Evolutionary conservation across 2,113 vertebrate genomes (phyloP), one percentile per base, ranked within the genome.

Genomic region (Nicator chloris): DNA sequence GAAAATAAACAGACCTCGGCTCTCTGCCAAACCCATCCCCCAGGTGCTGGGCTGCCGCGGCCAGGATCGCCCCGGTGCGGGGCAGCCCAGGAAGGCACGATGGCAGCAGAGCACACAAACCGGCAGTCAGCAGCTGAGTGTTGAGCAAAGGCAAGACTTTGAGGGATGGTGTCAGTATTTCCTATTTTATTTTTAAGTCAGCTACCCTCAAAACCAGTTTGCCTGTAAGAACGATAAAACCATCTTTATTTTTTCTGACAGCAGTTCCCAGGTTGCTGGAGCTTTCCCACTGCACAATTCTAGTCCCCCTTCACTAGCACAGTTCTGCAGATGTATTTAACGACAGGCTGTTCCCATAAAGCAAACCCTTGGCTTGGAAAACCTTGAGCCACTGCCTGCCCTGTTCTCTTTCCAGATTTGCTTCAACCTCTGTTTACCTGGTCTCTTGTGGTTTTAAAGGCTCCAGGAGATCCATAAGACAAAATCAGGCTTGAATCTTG

Each of bases 51-150:
- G 8, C 26, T 40, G 44, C 65, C 0, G 2, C 4, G 8, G 64
- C 4, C 26, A 21, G 40, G 39, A 37, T 7, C 0, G 0, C 44
- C 56, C 6, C 0, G 11, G 10, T 27, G 33, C 5, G 45, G 51
- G 51, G 31, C 53, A 65, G 68, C n/a, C 11, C 5, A 0, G 50
- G 24, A 33, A 24, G 47, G 35, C 27, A 2, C 2, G 1, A 6
- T 1, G 7, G 44, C 37, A 47, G 51, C 53, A 33, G n/a, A 23
- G 50, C 42, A 4, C 33, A 2, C 0, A 3, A 20, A 4, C 37
- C 3, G 57, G 21, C 26, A 22, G 16, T 1, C 26, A 28, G 47
- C 31, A 23, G 6, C 14, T 66, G 47, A 23, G 39, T 2, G 8
- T 15, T 4, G 16, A 39, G 69, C 28, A 33, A 71, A 76, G 7